phyloP scores from a whole-genome alignment of 2,888 invertebrate genomes.

The Serrognathus titanus region DNA sequence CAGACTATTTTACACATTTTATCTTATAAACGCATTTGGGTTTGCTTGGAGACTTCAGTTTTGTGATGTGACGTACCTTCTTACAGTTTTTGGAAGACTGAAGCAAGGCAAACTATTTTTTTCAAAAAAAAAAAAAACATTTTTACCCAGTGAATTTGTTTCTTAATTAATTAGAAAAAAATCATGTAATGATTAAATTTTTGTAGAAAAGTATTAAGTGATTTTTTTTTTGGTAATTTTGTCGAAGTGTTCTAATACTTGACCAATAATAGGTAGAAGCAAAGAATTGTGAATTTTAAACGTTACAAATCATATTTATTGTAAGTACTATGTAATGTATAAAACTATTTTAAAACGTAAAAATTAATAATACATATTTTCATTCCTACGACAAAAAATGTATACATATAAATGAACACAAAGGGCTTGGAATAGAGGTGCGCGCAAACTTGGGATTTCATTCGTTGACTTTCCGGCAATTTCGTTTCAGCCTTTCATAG shows the following conservation, averaged over 20 bases:
- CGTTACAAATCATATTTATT: slow-evolving; percentile 4
- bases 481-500: slow-evolving; percentile 27
- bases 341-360: neutral
- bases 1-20: slow-evolving; percentile 4
- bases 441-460: slow-evolving; percentile 6
- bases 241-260: slow-evolving; percentile 9
- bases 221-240: neutral
- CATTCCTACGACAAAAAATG: neutral
- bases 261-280: neutral
- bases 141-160: too few species aligned
- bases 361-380: neutral
- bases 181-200: neutral
- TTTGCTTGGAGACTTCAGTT: neutral
- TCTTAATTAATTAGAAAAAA: too few species aligned
- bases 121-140: too few species aligned
- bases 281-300: slow-evolving; percentile 10
- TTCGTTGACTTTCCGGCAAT: slow-evolving; percentile 24
- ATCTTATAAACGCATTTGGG: slow-evolving; percentile 1
- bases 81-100: too few species aligned
- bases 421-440: neutral
- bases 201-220: slow-evolving; percentile 3
- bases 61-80: neutral
- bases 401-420: neutral
- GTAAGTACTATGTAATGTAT: neutral
- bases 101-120: too few species aligned